Base-by-base conservation (phyloP, 1,140 invertebrate species). In the Bombus breviceps region DNA sequence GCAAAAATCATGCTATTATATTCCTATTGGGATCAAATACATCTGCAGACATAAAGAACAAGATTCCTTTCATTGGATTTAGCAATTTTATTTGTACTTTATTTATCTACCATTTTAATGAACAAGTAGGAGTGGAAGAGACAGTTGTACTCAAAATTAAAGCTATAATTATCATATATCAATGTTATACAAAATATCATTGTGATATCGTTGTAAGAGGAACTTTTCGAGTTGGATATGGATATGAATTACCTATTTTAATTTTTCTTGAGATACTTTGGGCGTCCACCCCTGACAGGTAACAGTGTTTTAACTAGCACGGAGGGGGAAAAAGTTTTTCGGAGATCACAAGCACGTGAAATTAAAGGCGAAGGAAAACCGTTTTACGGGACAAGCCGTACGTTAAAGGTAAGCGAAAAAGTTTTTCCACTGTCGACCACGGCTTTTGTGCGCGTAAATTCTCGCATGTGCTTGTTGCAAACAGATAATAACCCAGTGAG, bases 371-470 rank as follows among this genome's bases (percentile, higher is more conserved):
- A 74, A 78, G 74, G n/a, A 57, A 53, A 68, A 62, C 32, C 13
- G 39, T 89, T 89, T 83, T 64, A 69, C 39, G 32, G 72, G 47
- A 25, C 34, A 57, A 80, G 41, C 64, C 75, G 71, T 76, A 81
- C 69, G 72, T 87, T 66, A 83, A 78, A 76, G 53, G 72, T 81
- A 53, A 47, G 57, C 47, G 68, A 59, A 66, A 80, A 73, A 81
- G 66, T 85, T 85, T 81, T 53, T 47, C 34, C 37, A 34, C 9
- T 37, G 66, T 22, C 66, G 83, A 39, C 41, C 77, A 34, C 22
- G n/a, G 69, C 32, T 57, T 81, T 85, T 66, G 15, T 59, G 28
- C 41, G 32, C 69, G 57, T 57, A 85, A 85, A 81, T 85, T 78
- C 41, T 64, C 41, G 10, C 39, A 13, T 25, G 57, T 12, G 43